A percentile compares a stretch with the other conserved stretches of the same genome.
Conservation (phyloP, 2,888 invertebrate species). For the Chorisops tibialis region DNA sequence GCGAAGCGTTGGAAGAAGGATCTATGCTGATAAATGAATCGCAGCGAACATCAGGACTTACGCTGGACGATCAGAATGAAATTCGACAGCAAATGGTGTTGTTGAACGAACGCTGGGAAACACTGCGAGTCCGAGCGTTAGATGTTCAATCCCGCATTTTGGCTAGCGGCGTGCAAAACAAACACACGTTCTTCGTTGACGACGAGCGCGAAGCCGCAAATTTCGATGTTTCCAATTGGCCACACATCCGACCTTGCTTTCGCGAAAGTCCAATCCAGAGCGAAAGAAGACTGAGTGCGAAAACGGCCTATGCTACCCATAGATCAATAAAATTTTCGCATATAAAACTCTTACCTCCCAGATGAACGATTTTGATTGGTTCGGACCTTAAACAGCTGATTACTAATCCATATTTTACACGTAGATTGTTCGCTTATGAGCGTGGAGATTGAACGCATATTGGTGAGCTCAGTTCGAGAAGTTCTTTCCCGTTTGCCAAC, state of each 20-base stretch:
- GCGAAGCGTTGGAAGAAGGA: constrained; percentile 80
- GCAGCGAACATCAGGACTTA: constrained; percentile 58
- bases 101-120: constrained; percentile 85
- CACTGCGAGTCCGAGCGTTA: constrained; percentile 73
- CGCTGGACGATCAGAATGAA: constrained; percentile 74
- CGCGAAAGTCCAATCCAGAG: constrained; percentile 66
- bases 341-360: too few species aligned
- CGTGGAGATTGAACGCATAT: too few species aligned
- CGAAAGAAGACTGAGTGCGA: too few species aligned
- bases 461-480: too few species aligned
- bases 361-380: too few species aligned
- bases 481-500: too few species aligned
- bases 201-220: constrained; percentile 58
- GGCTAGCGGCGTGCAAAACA: constrained; percentile 62
- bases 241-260: constrained; percentile 70
- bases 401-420: too few species aligned
- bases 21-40: constrained; percentile 65
- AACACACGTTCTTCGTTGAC: constrained; percentile 78
- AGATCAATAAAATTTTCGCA: too few species aligned
- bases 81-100: constrained; percentile 82
- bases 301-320: too few species aligned
- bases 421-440: too few species aligned
- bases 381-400: too few species aligned
- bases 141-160: constrained; percentile 70
- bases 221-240: constrained; percentile 70